Evolutionary conservation across 1,140 invertebrate species (phyloP), one percentile per base, ranked within the genome.

Genomic region (Macrostomum lignano): DNA sequence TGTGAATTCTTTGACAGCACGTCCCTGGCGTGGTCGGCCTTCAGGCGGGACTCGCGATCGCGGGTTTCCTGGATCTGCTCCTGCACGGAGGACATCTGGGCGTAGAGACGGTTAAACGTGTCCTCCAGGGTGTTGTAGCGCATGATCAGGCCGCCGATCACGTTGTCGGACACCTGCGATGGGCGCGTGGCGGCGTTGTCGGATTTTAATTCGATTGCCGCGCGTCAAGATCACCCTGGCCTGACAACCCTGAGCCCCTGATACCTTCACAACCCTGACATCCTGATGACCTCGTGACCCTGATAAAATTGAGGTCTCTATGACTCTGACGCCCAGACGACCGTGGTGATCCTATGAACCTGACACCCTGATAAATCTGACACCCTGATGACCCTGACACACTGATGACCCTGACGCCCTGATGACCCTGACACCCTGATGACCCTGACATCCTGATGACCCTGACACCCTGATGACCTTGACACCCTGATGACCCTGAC

Each of bases 71-170:
- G 15, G 3, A 28, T 17, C 9, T 28, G 14, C 19, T 28, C 26
- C 15, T 14, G 19, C 19, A 15, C 19, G 7, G 26, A 14, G 15
- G 26, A 5, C 26, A 28, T 28, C 7, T 28, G 14, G 9, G 19
- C 26, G 14, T 15, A 5, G 15, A 28, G 9, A 7, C 15, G 5
- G 15, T 28, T 17, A 28, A 15, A 15, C 4, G 52, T 52, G 31
- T 50, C 49, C 36, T 42, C 47, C 25, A 55, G 37, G 25, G 54
- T 57, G 17, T 47, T 39, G 40, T 57, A 47, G 35, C 54, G 37
- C 45, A 55, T 51, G 50, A 57, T 57, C 5, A 57, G 33, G 21
- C 52, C 46, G 19, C 49, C 51, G 11, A 53, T 39, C 37, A 50
- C 54, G 30, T 52, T 48, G 29, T 57, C 54, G 19, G 43, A 41